Base-by-base conservation (phyloP, 2,113 vertebrate genomes). In the western clawed frog (Xenopus tropicalis) region DNA sequence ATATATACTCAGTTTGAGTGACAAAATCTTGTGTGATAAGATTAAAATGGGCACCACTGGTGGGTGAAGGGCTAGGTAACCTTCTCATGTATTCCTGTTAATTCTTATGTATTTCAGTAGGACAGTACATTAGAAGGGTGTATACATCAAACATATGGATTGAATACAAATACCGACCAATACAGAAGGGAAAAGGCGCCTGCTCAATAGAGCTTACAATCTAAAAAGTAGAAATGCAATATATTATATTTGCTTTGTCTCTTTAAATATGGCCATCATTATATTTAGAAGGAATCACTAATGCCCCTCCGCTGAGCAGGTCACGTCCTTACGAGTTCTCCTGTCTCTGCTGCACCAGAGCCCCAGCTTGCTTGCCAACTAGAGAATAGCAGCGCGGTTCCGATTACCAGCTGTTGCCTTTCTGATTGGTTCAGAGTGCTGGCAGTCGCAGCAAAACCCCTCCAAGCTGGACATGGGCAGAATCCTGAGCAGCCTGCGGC, bases 371-470 rank as follows among this genome's bases (percentile, higher is more conserved):
- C 65, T 19, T 65, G 63, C 29, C 29, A 46, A 58, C 13, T 46
- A 56, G 54, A 51, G 71, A 58, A 66, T 17, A 58, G 16, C 24
- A 23, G 37, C 22, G 22, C 51, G 43, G 37, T 29, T 67, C 54
- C 19, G 12, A 29, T 66, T 58, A 59, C 21, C 63, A 74, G 52
- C 63, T 58, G 63, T 48, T 29, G 20, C 54, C 71, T 74, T 56
- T 48, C 16, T 42, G 42, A 48, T 61, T 61, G 64, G 72, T 44
- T 22, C n/a, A 12, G 42, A 17, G 29, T 20, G 13, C 64, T 21
- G 72, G 37, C 72, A 22, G n/a, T 46, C 19, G n/a, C 59, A 42
- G 19, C n/a, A 14, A 61, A 44, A 23, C 46, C 11, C 29, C 14
- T 22, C 16, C 19, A 11, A 8, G 43, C 59, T 71, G 64, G 23